A percentile compares a stretch with the other conserved stretches of the same genome.
These are phyloP conservation scores for Charina bottae DNA, from an alignment of 2,113 vertebrate genomes.

Conservation along the genomic window DNA sequence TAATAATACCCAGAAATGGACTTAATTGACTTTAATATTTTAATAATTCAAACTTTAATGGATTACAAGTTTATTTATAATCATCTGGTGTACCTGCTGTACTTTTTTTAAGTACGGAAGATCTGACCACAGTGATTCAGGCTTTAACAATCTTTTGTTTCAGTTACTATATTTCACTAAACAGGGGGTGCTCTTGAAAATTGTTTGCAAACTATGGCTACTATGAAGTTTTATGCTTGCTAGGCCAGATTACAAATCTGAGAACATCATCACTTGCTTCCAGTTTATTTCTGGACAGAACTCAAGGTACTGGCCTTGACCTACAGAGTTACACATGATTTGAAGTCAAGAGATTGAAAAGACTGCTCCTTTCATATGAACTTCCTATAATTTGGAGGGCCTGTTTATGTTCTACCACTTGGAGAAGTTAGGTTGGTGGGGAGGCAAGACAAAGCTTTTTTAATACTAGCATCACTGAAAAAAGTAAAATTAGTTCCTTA, in stretches of 20 bases:
- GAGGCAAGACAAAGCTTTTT: background rate
- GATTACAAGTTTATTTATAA: background rate
- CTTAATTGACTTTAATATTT: background rate
- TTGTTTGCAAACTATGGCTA: background rate
- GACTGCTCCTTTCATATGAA: background rate
- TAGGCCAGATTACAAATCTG: background rate
- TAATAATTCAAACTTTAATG: background rate
- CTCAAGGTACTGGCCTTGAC: background rate
- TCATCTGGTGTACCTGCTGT: background rate
- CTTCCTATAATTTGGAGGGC: background rate
- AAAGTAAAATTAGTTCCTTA: background rate
- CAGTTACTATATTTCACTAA: background rate
- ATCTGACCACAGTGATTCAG: background rate
- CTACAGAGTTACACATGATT: accelerated
- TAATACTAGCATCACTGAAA: background rate
- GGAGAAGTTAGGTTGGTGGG: background rate
- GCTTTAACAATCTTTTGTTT: background rate
- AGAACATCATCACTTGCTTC: background rate
- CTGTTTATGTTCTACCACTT: background rate
- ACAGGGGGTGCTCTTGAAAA: background rate
- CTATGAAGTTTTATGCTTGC: background rate
- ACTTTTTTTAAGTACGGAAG: background rate
- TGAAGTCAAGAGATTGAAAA: background rate
- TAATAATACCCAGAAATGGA: background rate
- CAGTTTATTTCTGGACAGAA: background rate